phyloP scores from a whole-genome alignment of 2,113 vertebrate genomes.

The Spheniscus mendiculus region DNA sequence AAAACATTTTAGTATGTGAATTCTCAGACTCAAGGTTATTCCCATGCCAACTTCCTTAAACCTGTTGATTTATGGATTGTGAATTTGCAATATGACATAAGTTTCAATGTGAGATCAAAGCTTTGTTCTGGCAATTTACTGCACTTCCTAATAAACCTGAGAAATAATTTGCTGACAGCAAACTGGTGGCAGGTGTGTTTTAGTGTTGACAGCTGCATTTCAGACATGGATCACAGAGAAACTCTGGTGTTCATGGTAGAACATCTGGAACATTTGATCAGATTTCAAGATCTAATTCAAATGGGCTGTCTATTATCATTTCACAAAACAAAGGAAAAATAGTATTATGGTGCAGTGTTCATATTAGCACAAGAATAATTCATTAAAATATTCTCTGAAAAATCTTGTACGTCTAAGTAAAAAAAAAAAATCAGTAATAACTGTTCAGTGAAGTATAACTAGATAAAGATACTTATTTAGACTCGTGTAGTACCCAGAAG shows the following conservation, averaged over 20 bases:
- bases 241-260: constrained; percentile 39
- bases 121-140: constrained; percentile 42
- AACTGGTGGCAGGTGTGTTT: constrained; percentile 69
- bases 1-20: background rate
- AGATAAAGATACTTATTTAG: background rate
- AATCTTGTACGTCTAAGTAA: background rate
- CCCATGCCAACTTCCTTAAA: background rate
- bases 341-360: background rate
- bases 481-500: background rate
- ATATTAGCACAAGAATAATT: background rate
- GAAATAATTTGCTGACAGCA: constrained; percentile 68
- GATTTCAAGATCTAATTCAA: constrained; percentile 66
- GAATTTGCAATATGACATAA: background rate
- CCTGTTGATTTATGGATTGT: background rate
- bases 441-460: background rate
- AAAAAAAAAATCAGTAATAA: background rate
- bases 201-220: constrained; percentile 73
- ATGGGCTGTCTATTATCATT: background rate
- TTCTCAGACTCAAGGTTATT: background rate
- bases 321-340: constrained; percentile 30
- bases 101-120: constrained; percentile 6
- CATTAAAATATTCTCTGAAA: background rate
- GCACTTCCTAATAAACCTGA: constrained; percentile 53
- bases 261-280: constrained; percentile 77
- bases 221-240: constrained; percentile 73